Evolutionary conservation across 2,888 invertebrate species (phyloP), one percentile per base, ranked within the genome.

Genomic region (Dicyrtoma fusca): DNA sequence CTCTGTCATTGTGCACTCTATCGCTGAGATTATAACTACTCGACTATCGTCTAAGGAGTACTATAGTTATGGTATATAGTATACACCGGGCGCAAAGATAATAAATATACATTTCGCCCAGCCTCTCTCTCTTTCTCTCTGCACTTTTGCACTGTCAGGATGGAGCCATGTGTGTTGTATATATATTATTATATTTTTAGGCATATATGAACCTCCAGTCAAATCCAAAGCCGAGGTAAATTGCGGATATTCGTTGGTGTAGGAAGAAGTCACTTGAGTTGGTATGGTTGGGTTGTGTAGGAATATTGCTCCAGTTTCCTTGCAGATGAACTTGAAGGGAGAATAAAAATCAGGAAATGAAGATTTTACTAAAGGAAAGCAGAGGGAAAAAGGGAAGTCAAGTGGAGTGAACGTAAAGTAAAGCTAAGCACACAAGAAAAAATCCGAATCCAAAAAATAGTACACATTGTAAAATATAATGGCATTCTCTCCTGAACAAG

Each of bases 31-130:
- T 34, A 34, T 34, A 34, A 34, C 34, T 34, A 3, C 34, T 34
- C 34, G 3, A 34, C 34, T 8, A 34, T 34, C 34, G 4, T 34
- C 8, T 3, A 34, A 34, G 34, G 8, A 34, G 8, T 34, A 8
- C 34, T 34, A 3, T n/a, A n/a, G n/a, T n/a, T n/a, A n/a, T n/a
- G n/a, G n/a, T n/a, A n/a, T n/a, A n/a, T n/a, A n/a, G n/a, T n/a
- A 34, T 5, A 34, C 34, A 34, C 34, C 8, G 8, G 34, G 34
- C 34, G 11, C 21, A 21, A 25, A 25, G 23, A 57, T 57, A 57
- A 57, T 57, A 57, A 57, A 57, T 57, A 57, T 25, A 23, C 23
- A 57, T 57, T 57, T 57, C 34, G n/a, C n/a, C n/a, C n/a, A n/a
- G n/a, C n/a, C n/a, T n/a, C n/a, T n/a, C n/a, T n/a, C n/a, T n/a